Conservation (phyloP, 2,888 invertebrate genomes). For the Diaprepes abbreviatus region DNA sequence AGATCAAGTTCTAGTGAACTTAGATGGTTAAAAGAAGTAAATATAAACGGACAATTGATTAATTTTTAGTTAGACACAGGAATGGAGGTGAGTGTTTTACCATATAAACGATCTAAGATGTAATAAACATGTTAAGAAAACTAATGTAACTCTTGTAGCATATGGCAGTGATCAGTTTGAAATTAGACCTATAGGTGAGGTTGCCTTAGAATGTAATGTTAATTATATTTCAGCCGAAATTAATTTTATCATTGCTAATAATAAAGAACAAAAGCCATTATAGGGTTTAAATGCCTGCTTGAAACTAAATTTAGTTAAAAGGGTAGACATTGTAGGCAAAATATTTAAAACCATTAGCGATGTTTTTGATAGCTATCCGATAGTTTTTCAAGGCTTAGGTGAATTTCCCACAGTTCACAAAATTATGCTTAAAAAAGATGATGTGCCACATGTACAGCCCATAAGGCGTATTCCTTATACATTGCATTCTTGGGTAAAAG, state of each 20-base stretch:
- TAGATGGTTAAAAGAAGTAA: too few relatives aligned
- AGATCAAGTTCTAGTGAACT: too few relatives aligned
- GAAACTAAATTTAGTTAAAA: slow-evolving; percentile 29
- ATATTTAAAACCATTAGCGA: background rate
- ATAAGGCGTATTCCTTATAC: slow-evolving; percentile 33
- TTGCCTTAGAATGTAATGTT: slow-evolving; percentile 27
- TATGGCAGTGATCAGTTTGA: slow-evolving; percentile 42
- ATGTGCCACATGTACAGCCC: slow-evolving; percentile 35
- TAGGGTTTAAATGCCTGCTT: slow-evolving; percentile 38
- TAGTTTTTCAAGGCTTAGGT: slow-evolving; percentile 33
- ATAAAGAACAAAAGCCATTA: slow-evolving; percentile 29
- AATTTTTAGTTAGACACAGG: slow-evolving; percentile 39
- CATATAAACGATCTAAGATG: slow-evolving; percentile 9
- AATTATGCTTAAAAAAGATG: too few relatives aligned
- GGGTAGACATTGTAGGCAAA: slow-evolving; percentile 18
- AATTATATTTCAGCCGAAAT: slow-evolving; percentile 3
- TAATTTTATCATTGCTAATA: slow-evolving; percentile 41
- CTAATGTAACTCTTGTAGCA: slow-evolving; percentile 38
- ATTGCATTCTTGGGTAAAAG: slow-evolving; percentile 30
- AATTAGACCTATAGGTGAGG: slow-evolving; percentile 41
- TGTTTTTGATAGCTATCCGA: slow-evolving; percentile 1
- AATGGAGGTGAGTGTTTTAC: slow-evolving; percentile 39
- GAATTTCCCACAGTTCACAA: slow-evolving; percentile 26
- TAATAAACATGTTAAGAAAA: slow-evolving; percentile 25
- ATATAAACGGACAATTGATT: too few relatives aligned